Percentiles rank a stretch among this genome's conserved stretches.
Conservation (phyloP, 2,797 vertebrate genomes). For the Intellagama lesueurii region DNA sequence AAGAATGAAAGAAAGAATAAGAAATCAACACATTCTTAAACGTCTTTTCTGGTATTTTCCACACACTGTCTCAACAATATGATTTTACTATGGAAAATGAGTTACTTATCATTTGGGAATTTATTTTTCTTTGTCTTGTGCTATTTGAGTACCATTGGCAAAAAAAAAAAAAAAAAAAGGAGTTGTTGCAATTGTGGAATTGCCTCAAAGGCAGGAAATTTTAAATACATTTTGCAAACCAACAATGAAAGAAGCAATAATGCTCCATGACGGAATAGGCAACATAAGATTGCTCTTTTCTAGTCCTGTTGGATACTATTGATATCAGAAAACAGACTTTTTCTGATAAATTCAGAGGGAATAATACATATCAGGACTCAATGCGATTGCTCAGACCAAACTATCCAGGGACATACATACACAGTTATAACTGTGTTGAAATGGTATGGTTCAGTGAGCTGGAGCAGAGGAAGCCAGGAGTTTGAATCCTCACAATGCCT, state of each 20-base stretch:
- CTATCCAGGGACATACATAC: neutral
- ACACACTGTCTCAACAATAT: neutral
- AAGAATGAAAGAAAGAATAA: neutral
- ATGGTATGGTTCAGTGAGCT: no score
- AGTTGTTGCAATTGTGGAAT: constrained; percentile 26
- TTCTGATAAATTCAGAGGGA: neutral
- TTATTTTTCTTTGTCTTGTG: constrained; percentile 25
- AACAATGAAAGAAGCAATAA: constrained; percentile 2
- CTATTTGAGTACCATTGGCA: constrained; percentile 27
- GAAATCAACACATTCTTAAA: neutral
- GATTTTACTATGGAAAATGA: constrained; percentile 17
- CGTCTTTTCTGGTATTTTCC: constrained; percentile 14
- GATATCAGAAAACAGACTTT: neutral
- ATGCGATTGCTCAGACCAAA: neutral
- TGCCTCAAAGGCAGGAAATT: neutral
- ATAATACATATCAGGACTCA: neutral
- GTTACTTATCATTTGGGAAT: constrained; percentile 30
- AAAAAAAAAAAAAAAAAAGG: no score
- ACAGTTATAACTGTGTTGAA: neutral
- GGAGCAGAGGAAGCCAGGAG: no score
- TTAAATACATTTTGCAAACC: constrained; percentile 30
- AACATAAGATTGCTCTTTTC: neutral
- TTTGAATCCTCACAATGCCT: neutral
- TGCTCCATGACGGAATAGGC: neutral
- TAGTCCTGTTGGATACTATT: neutral